Base-by-base conservation (phyloP, 2,113 vertebrate genomes). In the Pungitius pungitius region DNA sequence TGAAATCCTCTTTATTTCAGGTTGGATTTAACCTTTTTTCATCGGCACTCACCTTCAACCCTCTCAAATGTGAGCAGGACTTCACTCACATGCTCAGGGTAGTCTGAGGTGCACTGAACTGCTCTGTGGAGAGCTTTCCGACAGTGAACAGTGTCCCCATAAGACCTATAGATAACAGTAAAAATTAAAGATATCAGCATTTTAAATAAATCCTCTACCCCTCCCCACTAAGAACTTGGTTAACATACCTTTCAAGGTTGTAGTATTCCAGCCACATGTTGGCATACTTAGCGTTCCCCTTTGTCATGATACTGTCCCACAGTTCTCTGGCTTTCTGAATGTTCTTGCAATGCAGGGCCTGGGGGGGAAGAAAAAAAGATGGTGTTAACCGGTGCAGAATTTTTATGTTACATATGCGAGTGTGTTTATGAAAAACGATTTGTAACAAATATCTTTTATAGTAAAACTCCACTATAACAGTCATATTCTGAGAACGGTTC, bases 211-310 rank as follows among this genome's bases (percentile, higher is more conserved):
- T n/a, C n/a, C 12, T 13, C 14, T 9, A 12, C 33, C 49, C 3
- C 4, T 18, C 15, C 18, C 26, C 54, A 33, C 12, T 33, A 24
- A 70, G 54, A 47, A 8, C 33, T 10, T 20, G 42, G 63, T 58
- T 65, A 49, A 77, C 90, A 70, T 27, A 99, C 98, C 97, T 95
- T 86, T 99, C 98, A 17, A 99, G 93, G 87, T 95, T 98, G 52
- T 98, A 98, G 71, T 99, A 99, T 71, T 99, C 98, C 51, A 99
- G 92, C 98, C 98, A 99, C 98, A 99, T 99, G 92, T 98, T 98
- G 64, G 97, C 97, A 0, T 94, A 99, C 73, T 96, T 99, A 67
- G 98, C 95, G 4, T 99, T 99, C n/a, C 98, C 98, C 93, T 95
- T 98, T 1, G 96, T 98, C 97, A 99, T 98, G 63, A 99, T 97